Conservation (phyloP, 1,140 invertebrate genomes). For the Cydia amplana region DNA sequence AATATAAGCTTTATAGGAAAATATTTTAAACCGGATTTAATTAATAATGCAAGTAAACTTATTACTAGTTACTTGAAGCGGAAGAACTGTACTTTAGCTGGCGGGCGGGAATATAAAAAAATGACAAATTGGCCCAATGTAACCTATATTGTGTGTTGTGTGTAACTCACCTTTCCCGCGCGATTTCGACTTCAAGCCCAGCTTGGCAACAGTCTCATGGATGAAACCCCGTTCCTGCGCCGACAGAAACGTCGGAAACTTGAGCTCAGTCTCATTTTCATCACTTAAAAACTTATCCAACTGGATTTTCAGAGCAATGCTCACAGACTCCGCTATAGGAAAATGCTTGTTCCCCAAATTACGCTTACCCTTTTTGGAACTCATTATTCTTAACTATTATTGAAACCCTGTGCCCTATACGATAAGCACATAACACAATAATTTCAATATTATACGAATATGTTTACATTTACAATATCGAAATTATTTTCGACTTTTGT, state of each 20-base stretch:
- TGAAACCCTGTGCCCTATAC: slow-evolving; percentile 4
- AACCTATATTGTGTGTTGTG: slow-evolving; percentile 1
- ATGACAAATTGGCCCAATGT: neutral
- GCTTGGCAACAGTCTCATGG: slow-evolving; percentile 82
- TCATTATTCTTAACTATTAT: slow-evolving; percentile 51
- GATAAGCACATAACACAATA: slow-evolving; percentile 7
- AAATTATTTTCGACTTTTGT: slow-evolving; percentile 13
- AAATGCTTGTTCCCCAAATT: slow-evolving; percentile 66
- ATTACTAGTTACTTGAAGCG: slow-evolving; percentile 6
- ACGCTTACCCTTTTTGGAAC: slow-evolving; percentile 67
- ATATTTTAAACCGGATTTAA: no score
- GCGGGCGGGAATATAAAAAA: neutral
- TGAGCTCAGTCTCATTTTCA: slow-evolving; percentile 80
- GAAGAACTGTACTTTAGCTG: neutral
- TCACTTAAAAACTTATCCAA: slow-evolving; percentile 83
- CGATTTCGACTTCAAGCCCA: slow-evolving; percentile 87
- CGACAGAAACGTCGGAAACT: slow-evolving; percentile 88
- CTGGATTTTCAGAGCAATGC: slow-evolving; percentile 74
- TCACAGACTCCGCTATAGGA: slow-evolving; percentile 73
- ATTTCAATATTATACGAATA: slow-evolving; percentile 19
- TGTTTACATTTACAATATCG: slow-evolving; percentile 28
- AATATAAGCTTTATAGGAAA: no score
- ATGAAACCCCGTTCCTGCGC: slow-evolving; percentile 89
- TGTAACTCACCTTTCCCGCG: slow-evolving; percentile 74
- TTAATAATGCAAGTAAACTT: no score